Percentiles rank a stretch among this genome's conserved stretches.
Conservation (phyloP, 2,797 vertebrate genomes). For the Takifugu ocellatus region DNA sequence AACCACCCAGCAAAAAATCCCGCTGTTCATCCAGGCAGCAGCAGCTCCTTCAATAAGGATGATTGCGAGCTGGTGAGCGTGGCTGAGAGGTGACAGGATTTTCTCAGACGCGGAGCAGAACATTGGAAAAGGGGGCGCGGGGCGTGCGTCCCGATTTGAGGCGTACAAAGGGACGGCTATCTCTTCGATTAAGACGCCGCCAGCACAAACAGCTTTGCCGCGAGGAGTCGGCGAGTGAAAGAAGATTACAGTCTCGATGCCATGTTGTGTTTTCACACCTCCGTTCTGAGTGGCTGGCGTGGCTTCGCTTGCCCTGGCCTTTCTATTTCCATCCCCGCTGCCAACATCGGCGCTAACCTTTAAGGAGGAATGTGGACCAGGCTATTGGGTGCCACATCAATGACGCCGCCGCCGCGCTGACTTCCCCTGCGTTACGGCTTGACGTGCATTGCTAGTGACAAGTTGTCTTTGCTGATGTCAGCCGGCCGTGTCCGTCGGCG, state of each 20-base stretch:
- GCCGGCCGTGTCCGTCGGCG: slow-evolving; percentile 49
- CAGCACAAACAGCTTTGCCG: slow-evolving; percentile 51
- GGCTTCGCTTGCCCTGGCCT: slow-evolving; percentile 34
- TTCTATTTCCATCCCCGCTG: slow-evolving; percentile 54
- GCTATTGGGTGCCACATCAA: slow-evolving; percentile 59
- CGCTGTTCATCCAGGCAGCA: slow-evolving; percentile 51
- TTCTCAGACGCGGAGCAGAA: slow-evolving; percentile 37
- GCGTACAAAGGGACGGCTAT: slow-evolving; percentile 50
- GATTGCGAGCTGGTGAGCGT: slow-evolving; percentile 54
- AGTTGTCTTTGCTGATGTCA: slow-evolving; percentile 65
- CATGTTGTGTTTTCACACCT: slow-evolving; percentile 54
- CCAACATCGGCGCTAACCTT: slow-evolving; percentile 60
- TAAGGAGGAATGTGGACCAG: slow-evolving; percentile 45
- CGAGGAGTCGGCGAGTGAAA: slow-evolving; percentile 48
- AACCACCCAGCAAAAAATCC: slow-evolving; percentile 45
- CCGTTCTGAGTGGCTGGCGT: slow-evolving; percentile 32
- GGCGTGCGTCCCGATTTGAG: slow-evolving; percentile 46
- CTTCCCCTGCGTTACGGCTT: slow-evolving; percentile 41
- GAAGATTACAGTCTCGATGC: slow-evolving; percentile 59
- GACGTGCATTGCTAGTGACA: slow-evolving; percentile 69
- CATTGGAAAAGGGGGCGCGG: slow-evolving; percentile 38
- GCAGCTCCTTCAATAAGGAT: slow-evolving; percentile 61
- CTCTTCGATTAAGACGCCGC: slow-evolving; percentile 57
- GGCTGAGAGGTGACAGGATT: slow-evolving; percentile 55
- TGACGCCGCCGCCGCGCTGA: slow-evolving; percentile 41